Percentiles rank a stretch among this genome's conserved stretches.
Evolutionary conservation across 1,140 invertebrate genomes (phyloP).

Genomic region (Drosophila insularis): DNA sequence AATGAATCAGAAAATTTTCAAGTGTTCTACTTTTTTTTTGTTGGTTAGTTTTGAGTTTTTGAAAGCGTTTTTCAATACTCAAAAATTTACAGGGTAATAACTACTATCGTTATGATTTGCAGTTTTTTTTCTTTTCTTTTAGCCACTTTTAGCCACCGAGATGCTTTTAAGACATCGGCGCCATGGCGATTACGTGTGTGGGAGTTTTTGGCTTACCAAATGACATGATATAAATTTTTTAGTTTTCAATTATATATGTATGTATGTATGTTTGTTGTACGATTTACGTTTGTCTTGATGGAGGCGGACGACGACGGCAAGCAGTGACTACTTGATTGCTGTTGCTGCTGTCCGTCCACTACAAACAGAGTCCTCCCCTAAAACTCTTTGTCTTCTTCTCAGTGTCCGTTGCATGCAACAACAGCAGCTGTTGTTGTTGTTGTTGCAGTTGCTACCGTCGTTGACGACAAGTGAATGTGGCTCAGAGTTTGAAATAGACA

Average conservation of each 20-base stretch:
- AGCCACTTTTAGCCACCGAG: neutral
- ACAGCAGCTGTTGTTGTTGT: neutral
- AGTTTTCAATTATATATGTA: conserved; percentile 40
- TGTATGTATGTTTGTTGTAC: neutral
- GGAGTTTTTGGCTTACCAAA: conserved; percentile 34
- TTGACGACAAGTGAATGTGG: conserved; percentile 55
- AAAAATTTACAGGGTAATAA: no score
- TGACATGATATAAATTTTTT: conserved; percentile 59
- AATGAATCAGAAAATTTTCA: no score
- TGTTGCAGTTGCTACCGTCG: conserved; percentile 26
- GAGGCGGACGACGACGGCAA: no score
- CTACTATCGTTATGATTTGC: neutral
- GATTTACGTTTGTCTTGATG: conserved; percentile 28
- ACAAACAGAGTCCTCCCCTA: conserved; percentile 14
- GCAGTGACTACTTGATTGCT: conserved; percentile 5
- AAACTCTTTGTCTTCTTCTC: neutral
- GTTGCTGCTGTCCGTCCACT: conserved; percentile 18
- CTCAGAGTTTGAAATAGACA: conserved; percentile 12
- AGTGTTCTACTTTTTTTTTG: no score
- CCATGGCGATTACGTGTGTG: conserved; percentile 44
- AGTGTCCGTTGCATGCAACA: neutral
- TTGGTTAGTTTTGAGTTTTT: no score
- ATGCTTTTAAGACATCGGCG: neutral
- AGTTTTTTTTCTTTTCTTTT: no score
- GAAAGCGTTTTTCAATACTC: no score